Evolutionary conservation across 2,797 vertebrate species (phyloP).

Genomic region (Neostethus bicornis): DNA sequence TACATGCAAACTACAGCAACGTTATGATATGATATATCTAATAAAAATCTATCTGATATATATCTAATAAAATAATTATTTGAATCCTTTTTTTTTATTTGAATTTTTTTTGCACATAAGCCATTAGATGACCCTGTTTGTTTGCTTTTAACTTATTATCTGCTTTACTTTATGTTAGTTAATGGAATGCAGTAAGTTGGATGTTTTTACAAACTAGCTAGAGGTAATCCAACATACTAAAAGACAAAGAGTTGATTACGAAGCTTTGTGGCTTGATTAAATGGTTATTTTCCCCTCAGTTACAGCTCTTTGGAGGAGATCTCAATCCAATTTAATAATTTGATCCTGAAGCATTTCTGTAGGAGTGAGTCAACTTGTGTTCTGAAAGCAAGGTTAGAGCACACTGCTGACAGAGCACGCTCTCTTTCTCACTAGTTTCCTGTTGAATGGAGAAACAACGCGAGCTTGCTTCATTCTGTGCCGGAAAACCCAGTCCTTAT

Average conservation of each 20-base stretch:
- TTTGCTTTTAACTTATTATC: no score
- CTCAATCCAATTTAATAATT: background rate
- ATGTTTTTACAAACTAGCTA: conserved; percentile 5
- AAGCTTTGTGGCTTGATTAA: conserved; percentile 9
- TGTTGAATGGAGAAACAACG: conserved; percentile 62
- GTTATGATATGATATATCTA: no score
- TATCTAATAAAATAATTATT: no score
- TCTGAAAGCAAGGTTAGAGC: conserved; percentile 49
- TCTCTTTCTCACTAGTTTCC: conserved; percentile 67
- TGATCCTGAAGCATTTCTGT: conserved; percentile 6
- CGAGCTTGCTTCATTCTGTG: conserved; percentile 59
- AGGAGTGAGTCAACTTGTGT: conserved; percentile 36
- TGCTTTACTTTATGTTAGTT: no score
- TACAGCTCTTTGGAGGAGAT: background rate
- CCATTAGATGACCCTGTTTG: no score
- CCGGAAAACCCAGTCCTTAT: conserved; percentile 72
- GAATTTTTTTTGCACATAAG: no score
- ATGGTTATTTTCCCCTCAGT: conserved; percentile 8
- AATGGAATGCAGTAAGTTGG: no score
- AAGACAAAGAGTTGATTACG: conserved; percentile 7
- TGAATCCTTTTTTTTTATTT: no score
- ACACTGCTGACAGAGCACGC: conserved; percentile 67
- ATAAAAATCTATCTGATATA: no score
- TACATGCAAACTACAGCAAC: no score
- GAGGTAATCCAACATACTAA: conserved; percentile 8